Base-by-base conservation (phyloP, 1,140 invertebrate species). In the Dufourea novaeangliae region DNA sequence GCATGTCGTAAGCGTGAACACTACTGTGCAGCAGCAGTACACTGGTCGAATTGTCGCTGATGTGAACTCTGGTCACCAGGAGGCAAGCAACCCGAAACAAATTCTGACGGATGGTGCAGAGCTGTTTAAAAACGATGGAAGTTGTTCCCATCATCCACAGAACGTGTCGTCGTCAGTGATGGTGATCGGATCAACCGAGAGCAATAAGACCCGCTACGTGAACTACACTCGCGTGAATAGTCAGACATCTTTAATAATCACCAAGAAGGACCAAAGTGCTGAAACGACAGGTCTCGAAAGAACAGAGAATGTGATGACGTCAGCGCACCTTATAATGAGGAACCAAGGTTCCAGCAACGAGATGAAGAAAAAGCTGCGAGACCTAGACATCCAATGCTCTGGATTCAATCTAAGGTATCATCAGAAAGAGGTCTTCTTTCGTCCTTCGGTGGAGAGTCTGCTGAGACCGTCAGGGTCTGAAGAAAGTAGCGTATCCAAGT, bases 1-100 rank as follows among this genome's bases (percentile, higher is more conserved):
- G 17, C 59, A 44, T 8, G 44, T 77, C 10, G 37, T 66, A 29
- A 66, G 64, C 1, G 52, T 74, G 14, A 83, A 82, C 17, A 78
- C 71, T 0, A 67, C 50, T 0, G 11, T 73, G 8, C 67, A 77
- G 14, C 59, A 80, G 32, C 72, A 7, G 14, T 82, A 50, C 27
- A 29, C 25, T 11, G 56, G 0, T 25, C 14, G 54, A 44, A 67
- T 56, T 25, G 12, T 44, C 7, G 66, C 34, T 37, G 68, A 12
- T 3, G 34, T 20, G 12, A 22, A 52, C 27, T 14, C 73, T 34
- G 17, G 12, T 11, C 14, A 25, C n/a, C 0, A 52, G 29, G 20
- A 20, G 4, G 1, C n/a, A 1, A 14, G 4, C 0, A 10, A 2
- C 27, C 0, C 5, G 6, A 14, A 3, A 1, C 10, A 20, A 10